Conservation (phyloP, 2,888 invertebrate species). For the Monoplex corrugatus region DNA sequence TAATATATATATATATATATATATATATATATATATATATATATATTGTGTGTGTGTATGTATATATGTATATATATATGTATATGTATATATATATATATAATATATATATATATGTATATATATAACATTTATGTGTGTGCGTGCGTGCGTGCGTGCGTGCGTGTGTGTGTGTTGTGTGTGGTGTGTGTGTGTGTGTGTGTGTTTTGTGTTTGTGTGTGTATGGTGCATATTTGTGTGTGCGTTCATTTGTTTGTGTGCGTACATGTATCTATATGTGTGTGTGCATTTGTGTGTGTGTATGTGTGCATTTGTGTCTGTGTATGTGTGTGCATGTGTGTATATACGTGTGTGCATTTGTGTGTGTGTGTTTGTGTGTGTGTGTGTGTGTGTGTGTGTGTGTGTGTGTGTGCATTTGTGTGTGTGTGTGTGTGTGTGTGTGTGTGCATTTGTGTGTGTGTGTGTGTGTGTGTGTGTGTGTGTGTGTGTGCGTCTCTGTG, state of each 20-base stretch:
- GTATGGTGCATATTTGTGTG: neutral
- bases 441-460: neutral
- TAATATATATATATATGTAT: no score
- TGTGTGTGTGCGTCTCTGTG: neutral
- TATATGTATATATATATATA: neutral
- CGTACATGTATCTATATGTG: neutral
- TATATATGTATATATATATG: neutral
- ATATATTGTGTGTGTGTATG: neutral
- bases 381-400: constrained; percentile 3
- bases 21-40: neutral
- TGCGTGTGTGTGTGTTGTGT: neutral
- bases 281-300: neutral
- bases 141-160: neutral
- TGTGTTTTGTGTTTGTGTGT: neutral
- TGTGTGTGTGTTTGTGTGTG: neutral
- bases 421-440: neutral
- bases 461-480: constrained; percentile 12
- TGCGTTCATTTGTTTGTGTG: neutral
- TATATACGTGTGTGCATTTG: neutral
- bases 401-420: neutral
- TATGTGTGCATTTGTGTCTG: neutral
- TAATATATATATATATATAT: no score
- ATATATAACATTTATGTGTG: neutral
- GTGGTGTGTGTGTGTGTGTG: neutral
- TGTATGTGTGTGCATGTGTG: neutral